Percentiles rank a stretch among this genome's conserved stretches.
These are phyloP conservation scores for Strigamia transsilvanica DNA, from an alignment of 2,888 invertebrate species.

Conservation along the genomic window DNA sequence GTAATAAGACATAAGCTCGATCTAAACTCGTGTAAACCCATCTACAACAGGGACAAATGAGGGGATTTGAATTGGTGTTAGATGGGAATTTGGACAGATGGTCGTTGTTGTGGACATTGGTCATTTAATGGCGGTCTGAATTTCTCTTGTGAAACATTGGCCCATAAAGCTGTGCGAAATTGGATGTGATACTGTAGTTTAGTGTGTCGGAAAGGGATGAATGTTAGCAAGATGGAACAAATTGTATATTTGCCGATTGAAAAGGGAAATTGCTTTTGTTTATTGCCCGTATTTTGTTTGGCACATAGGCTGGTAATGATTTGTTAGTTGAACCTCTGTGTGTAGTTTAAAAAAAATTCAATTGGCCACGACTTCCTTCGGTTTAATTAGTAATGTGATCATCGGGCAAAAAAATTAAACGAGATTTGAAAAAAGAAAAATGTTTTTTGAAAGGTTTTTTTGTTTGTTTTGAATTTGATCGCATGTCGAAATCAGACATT, in stretches of 20 bases:
- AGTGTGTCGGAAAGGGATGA: constrained; percentile 45
- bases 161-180: constrained; percentile 46
- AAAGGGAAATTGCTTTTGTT: constrained; percentile 44
- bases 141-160: constrained; percentile 46
- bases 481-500: constrained; percentile 15
- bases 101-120: constrained; percentile 48
- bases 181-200: constrained; percentile 46
- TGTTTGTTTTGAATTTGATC: not conserved
- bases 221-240: constrained; percentile 42
- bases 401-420: not conserved
- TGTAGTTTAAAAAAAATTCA: not conserved
- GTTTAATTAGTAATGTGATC: constrained; percentile 8
- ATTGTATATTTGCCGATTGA: constrained; percentile 43
- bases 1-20: constrained; percentile 43
- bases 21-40: constrained; percentile 43
- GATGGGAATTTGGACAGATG: constrained; percentile 49
- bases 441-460: not conserved
- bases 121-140: constrained; percentile 33
- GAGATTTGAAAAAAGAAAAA: not conserved
- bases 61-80: constrained; percentile 49
- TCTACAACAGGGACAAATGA: constrained; percentile 47
- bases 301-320: constrained; percentile 18
- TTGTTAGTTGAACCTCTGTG: not conserved
- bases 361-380: not conserved
- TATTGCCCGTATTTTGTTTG: constrained; percentile 12